These are phyloP conservation scores for Melinaea marsaeus DNA, from an alignment of 2,888 invertebrate genomes.

Conservation along the genomic window DNA sequence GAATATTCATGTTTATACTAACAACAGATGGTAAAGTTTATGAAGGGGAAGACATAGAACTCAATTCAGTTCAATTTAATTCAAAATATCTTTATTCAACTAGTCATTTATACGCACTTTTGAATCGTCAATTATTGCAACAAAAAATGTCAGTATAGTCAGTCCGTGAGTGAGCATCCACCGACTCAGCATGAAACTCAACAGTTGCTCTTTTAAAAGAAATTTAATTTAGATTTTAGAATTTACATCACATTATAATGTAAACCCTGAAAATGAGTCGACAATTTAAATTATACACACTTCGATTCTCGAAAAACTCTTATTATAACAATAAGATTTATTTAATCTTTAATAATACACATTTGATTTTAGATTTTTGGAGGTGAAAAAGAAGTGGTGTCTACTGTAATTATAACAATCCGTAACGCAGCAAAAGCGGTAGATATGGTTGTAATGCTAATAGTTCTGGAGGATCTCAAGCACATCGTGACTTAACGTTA, in stretches of 20 bases:
- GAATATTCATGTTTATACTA: conserved; percentile 69
- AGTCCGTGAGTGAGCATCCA: too few relatives aligned
- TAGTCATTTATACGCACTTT: too few relatives aligned
- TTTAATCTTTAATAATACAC: neutral
- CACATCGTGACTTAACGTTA: conserved; percentile 88
- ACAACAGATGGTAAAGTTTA: conserved; percentile 63
- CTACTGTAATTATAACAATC: conserved; percentile 88
- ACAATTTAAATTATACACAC: too few relatives aligned
- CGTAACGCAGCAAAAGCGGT: conserved; percentile 90
- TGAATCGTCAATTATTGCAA: neutral
- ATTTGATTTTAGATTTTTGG: conserved; percentile 49
- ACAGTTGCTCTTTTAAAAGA: too few relatives aligned
- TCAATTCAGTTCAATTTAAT: neutral
- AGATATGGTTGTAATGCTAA: conserved; percentile 89
- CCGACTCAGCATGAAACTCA: too few relatives aligned
- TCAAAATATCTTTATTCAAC: too few relatives aligned
- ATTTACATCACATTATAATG: too few relatives aligned
- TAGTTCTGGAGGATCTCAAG: conserved; percentile 84
- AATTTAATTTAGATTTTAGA: too few relatives aligned
- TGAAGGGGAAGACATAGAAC: neutral
- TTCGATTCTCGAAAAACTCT: too few relatives aligned
- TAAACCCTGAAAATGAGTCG: too few relatives aligned
- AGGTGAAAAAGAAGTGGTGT: conserved; percentile 77
- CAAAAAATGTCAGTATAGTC: too few relatives aligned
- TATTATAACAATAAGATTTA: neutral